Conservation (phyloP, 2,113 vertebrate genomes). For the Columbina picui region DNA sequence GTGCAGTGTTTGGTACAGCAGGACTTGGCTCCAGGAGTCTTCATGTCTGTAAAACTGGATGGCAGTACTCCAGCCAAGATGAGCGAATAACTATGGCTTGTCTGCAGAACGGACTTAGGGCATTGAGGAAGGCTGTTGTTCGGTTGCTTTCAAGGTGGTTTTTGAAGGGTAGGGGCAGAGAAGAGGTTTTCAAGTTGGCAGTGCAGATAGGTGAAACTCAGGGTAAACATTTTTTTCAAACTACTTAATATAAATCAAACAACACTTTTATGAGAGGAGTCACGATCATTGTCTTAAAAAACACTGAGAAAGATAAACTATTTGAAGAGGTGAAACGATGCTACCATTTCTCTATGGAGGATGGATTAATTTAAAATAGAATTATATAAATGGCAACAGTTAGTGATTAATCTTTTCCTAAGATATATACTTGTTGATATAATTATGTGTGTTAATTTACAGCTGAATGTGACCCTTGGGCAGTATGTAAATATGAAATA, state of each 20-base stretch:
- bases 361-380: background rate
- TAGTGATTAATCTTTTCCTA: background rate
- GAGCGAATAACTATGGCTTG: background rate
- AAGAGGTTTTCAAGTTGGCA: background rate
- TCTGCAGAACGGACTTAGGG: background rate
- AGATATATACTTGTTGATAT: fast-evolving
- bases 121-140: background rate
- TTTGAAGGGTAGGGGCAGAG: background rate
- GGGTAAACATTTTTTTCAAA: background rate
- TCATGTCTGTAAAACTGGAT: background rate
- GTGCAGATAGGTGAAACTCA: background rate
- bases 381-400: background rate
- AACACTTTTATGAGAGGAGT: background rate
- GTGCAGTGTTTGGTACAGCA: background rate
- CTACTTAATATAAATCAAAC: background rate
- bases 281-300: background rate
- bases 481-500: background rate
- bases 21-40: background rate
- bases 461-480: background rate
- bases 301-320: background rate
- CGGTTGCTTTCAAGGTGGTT: background rate
- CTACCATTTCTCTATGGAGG: background rate
- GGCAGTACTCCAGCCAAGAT: background rate
- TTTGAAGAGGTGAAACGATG: background rate
- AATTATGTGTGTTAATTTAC: background rate